Conservation (phyloP, 2,888 invertebrate species). For the Polyommatus iphigenia region DNA sequence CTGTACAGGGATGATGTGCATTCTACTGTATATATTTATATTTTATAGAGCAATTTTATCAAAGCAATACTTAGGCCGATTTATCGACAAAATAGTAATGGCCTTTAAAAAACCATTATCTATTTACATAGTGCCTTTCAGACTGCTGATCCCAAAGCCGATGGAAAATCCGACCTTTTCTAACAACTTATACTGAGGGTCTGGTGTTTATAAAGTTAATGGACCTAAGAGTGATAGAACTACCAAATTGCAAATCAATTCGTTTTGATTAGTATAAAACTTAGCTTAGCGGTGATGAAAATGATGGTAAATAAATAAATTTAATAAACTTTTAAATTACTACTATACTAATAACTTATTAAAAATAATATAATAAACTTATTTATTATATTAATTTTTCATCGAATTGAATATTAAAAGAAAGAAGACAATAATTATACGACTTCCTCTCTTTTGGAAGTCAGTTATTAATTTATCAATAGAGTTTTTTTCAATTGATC, state of each 20-base stretch:
- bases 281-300: background rate
- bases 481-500: too few relatives aligned
- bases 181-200: background rate
- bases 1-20: background rate
- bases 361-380: too few relatives aligned
- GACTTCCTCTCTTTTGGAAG: too few relatives aligned
- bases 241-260: background rate
- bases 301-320: too few relatives aligned
- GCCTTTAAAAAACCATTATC: slow-evolving; percentile 37
- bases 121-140: slow-evolving; percentile 33
- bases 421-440: too few relatives aligned
- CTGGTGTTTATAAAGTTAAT: slow-evolving; percentile 5
- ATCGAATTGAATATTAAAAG: too few relatives aligned
- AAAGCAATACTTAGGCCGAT: slow-evolving; percentile 28
- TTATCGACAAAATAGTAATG: slow-evolving; percentile 37
- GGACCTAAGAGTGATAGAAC: background rate
- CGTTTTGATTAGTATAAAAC: background rate
- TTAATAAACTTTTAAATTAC: too few relatives aligned
- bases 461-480: too few relatives aligned
- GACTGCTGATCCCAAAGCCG: slow-evolving; percentile 20
- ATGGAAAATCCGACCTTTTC: slow-evolving; percentile 17
- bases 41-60: background rate
- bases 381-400: too few relatives aligned
- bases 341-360: too few relatives aligned
- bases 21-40: background rate